These are phyloP conservation scores for Cephus pygmeus DNA, from an alignment of 2,888 invertebrate species.

Conservation along the genomic window DNA sequence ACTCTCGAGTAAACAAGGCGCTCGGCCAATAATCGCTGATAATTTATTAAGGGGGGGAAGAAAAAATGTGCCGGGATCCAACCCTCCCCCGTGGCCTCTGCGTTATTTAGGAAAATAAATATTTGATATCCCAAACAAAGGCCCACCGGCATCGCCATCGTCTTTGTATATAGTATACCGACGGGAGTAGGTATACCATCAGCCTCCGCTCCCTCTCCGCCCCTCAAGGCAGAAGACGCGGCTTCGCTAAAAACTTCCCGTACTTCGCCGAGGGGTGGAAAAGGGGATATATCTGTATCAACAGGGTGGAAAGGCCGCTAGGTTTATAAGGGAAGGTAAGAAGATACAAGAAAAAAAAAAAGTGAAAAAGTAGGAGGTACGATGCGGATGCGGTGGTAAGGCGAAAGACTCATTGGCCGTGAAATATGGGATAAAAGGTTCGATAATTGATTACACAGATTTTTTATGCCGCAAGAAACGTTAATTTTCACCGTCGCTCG, in stretches of 20 bases:
- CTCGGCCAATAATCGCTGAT: slow-evolving; percentile 50
- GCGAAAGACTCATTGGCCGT: slow-evolving; percentile 57
- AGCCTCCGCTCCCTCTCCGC: not conserved
- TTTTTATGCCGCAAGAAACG: slow-evolving; percentile 64
- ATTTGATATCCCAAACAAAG: slow-evolving; percentile 55
- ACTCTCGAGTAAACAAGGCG: slow-evolving; percentile 31
- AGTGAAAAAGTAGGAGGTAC: slow-evolving; percentile 36
- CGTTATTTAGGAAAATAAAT: slow-evolving; percentile 53
- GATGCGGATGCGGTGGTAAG: slow-evolving; percentile 29
- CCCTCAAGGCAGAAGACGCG: not conserved
- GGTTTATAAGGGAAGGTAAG: not conserved
- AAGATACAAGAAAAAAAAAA: slow-evolving; percentile 31
- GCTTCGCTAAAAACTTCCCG: not conserved
- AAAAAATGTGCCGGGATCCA: slow-evolving; percentile 22
- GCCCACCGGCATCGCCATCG: slow-evolving; percentile 18
- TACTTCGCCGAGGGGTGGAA: not conserved
- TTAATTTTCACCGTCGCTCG: slow-evolving; percentile 57
- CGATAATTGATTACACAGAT: slow-evolving; percentile 65
- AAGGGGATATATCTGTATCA: not conserved
- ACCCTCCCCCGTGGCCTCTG: slow-evolving; percentile 21
- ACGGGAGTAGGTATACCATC: not conserved
- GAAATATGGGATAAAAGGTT: slow-evolving; percentile 63
- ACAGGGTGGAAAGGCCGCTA: not conserved
- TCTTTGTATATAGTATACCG: not conserved
- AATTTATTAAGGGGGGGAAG: slow-evolving; percentile 44